Evolutionary conservation across 2,113 vertebrate species (phyloP), one percentile per base, ranked within the genome.

Genomic region (Pelodiscus sinensis): DNA sequence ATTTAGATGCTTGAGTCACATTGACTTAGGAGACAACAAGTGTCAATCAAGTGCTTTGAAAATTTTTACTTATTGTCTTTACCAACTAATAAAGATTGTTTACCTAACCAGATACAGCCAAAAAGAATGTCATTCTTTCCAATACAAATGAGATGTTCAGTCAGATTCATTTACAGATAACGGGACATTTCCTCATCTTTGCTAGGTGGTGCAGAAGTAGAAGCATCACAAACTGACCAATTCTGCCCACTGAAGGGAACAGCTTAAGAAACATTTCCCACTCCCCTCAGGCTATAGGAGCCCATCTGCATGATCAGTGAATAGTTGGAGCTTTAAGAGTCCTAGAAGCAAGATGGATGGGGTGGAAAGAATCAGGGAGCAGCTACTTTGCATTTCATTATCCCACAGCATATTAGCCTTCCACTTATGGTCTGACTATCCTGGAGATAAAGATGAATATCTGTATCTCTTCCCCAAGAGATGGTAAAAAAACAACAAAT

Each of bases 341-440:
- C 0, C 0, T 1, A 18, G 56, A 12, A 0, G 0, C 16, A 14
- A 79, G 54, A 44, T 1, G 18, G 84, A 18, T 25, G 24, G 12
- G 22, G 38, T 75, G 24, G 11, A 77, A 77, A 77, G 38, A 71
- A 14, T 35, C 22, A 81, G 16, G n/a, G 35, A 35, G 55, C 75
- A 82, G 84, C 18, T 85, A 78, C 56, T 50, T 55, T 38, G 68
- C 4, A 14, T 1, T 9, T 62, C 62, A 65, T 56, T 27, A 60
- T 4, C 24, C 82, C 56, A 50, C 38, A 85, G 62, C 56, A 87
- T 86, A 44, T 0, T 50, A 77, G 73, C 38, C 21, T 77, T 12
- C 73, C 38, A 77, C 13, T 50, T 77, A 50, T 21, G 13, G 3
- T 44, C 3, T 29, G 62, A 75, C 22, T 44, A 50, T 50, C 38